Conservation (phyloP, 2,888 invertebrate species). For the Platycheirus rosarum region DNA sequence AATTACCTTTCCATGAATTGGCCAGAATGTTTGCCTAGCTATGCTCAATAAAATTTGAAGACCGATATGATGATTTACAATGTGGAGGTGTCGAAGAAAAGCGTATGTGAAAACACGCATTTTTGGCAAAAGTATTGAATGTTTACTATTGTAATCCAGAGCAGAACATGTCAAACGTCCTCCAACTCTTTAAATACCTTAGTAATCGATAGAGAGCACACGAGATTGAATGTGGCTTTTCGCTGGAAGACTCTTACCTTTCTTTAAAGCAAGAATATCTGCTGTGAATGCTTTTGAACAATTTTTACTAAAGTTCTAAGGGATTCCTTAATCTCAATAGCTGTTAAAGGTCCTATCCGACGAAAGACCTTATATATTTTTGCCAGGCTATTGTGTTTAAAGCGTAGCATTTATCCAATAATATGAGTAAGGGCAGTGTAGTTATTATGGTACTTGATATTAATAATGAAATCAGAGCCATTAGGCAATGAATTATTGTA, state of each 20-base stretch:
- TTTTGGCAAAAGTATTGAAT: slow-evolving; percentile 61
- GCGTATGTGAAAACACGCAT: slow-evolving; percentile 38
- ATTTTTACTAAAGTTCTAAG: slow-evolving; percentile 37
- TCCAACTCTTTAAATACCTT: slow-evolving; percentile 55
- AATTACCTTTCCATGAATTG: slow-evolving; percentile 33
- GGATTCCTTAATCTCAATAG: slow-evolving; percentile 31
- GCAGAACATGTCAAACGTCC: slow-evolving; percentile 55
- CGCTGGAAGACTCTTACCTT: slow-evolving; percentile 8
- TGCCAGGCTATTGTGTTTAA: slow-evolving; percentile 45
- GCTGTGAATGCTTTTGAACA: slow-evolving; percentile 37
- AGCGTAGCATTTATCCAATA: too few relatives aligned
- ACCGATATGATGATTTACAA: too few relatives aligned
- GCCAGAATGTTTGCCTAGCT: too few relatives aligned
- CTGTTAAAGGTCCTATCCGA: slow-evolving; percentile 12
- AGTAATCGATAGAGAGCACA: slow-evolving; percentile 54
- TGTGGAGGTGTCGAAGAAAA: too few relatives aligned
- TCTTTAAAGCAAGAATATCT: slow-evolving; percentile 21
- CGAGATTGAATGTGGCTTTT: slow-evolving; percentile 46
- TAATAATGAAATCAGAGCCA: slow-evolving; percentile 32
- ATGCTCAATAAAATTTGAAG: too few relatives aligned
- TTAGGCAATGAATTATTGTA: background rate
- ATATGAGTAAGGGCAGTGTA: slow-evolving; percentile 41
- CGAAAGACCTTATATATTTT: slow-evolving; percentile 24
- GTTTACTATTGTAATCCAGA: slow-evolving; percentile 38
- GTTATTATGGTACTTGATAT: slow-evolving; percentile 42